phyloP scores from a whole-genome alignment of 2,888 invertebrate genomes.

The Eupithecia tripunctaria region DNA sequence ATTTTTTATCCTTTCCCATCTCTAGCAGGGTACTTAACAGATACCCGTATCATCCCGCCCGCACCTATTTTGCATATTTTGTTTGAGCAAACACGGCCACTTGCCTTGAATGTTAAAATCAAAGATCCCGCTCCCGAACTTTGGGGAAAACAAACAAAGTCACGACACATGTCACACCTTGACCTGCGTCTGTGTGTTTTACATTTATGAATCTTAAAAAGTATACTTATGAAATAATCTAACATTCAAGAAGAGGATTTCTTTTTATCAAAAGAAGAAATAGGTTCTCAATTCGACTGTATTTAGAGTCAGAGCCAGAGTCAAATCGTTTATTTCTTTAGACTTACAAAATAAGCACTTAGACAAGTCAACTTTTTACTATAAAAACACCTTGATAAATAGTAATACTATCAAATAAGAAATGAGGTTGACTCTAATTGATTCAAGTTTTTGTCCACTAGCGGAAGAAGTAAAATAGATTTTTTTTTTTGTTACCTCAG shows the following conservation, averaged over 20 bases:
- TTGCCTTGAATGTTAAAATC: constrained; percentile 80
- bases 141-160: constrained; percentile 58
- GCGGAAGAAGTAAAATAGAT: too few relatives aligned
- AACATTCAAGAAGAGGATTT: background rate
- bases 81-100: constrained; percentile 78
- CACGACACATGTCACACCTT: constrained; percentile 36
- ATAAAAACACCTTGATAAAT: too few relatives aligned
- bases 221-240: background rate
- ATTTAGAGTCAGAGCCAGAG: too few relatives aligned
- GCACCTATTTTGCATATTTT: constrained; percentile 83
- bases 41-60: constrained; percentile 74
- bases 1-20: constrained; percentile 17
- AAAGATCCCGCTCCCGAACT: constrained; percentile 70
- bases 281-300: too few relatives aligned
- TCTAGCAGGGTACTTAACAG: constrained; percentile 19
- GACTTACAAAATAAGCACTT: too few relatives aligned
- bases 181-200: constrained; percentile 2
- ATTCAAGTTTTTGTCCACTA: too few relatives aligned
- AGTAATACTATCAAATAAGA: too few relatives aligned
- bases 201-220: constrained; percentile 3
- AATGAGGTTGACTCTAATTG: too few relatives aligned
- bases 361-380: too few relatives aligned
- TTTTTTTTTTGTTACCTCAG: too few relatives aligned
- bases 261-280: too few relatives aligned
- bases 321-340: too few relatives aligned